Percentiles rank a stretch among this genome's conserved stretches.
Evolutionary conservation across 2,797 vertebrate genomes (phyloP).

Genomic region (Leptatherina wallacei): DNA sequence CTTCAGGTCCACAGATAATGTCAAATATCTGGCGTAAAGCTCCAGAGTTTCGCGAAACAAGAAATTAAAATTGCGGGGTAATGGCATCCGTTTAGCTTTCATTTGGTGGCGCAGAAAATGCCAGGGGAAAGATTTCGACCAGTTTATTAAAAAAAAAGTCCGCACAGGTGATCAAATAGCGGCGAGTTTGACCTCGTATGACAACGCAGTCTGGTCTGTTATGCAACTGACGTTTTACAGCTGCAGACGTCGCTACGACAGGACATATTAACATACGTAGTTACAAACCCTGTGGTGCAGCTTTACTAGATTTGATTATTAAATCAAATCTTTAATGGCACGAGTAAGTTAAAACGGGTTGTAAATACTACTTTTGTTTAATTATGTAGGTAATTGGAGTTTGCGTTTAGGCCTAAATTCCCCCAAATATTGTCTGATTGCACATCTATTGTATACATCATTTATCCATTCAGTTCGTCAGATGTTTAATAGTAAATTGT

Average conservation of each 20-base stretch:
- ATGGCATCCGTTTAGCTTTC: background rate
- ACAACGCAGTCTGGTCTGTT: constrained; percentile 6
- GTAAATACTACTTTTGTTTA: too few relatives aligned
- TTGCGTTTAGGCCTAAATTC: background rate
- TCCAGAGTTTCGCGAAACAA: background rate
- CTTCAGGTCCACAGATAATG: background rate
- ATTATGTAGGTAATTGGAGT: background rate
- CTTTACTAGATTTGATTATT: background rate
- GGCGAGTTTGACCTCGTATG: constrained; percentile 18
- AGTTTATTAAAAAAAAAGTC: background rate
- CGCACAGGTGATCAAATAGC: background rate
- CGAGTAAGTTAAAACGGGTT: background rate
- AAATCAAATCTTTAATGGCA: background rate
- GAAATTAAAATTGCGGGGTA: background rate
- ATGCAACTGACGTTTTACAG: constrained; percentile 31
- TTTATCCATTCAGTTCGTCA: background rate
- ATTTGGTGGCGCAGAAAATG: background rate
- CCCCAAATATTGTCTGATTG: background rate
- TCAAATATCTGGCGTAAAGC: background rate
- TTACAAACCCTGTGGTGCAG: background rate
- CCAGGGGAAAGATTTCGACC: too few relatives aligned
- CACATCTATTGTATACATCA: background rate
- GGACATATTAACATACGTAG: background rate
- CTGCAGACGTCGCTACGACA: background rate
- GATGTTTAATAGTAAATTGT: background rate